Conservation (phyloP, 2,113 vertebrate species). For the Craseonycteris thonglongyai region DNA sequence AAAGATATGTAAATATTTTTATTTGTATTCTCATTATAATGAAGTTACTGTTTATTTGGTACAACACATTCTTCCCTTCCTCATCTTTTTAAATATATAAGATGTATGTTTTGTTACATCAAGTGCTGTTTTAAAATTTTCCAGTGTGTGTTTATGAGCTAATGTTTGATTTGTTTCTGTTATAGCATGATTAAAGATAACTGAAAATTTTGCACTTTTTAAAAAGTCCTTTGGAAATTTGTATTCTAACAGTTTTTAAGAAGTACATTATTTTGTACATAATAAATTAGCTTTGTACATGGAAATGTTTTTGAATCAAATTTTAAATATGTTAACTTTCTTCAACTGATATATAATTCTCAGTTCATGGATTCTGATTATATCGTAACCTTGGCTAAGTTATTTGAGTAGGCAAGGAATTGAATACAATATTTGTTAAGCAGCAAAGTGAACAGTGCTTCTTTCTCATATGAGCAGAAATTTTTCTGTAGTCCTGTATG, state of each 20-base stretch:
- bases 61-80: slow-evolving; percentile 78
- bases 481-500: background rate
- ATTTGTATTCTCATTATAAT: slow-evolving; percentile 70
- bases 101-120: slow-evolving; percentile 74
- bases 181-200: slow-evolving; percentile 90
- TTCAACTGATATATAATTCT: slow-evolving; percentile 54
- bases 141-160: slow-evolving; percentile 88
- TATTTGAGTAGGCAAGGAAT: background rate
- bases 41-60: slow-evolving; percentile 78
- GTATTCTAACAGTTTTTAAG: slow-evolving; percentile 88
- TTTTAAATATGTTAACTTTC: slow-evolving; percentile 73
- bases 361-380: background rate
- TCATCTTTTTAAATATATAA: slow-evolving; percentile 72
- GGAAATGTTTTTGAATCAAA: slow-evolving; percentile 86
- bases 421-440: background rate
- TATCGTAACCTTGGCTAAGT: background rate
- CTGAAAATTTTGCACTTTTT: slow-evolving; percentile 93
- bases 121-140: slow-evolving; percentile 67
- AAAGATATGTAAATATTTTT: slow-evolving; percentile 72
- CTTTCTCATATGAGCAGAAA: background rate
- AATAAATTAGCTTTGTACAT: slow-evolving; percentile 91
- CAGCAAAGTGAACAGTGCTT: background rate
- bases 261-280: slow-evolving; percentile 88
- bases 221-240: slow-evolving; percentile 90
- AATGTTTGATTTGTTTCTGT: slow-evolving; percentile 91